Evolutionary conservation across 2,113 vertebrate species (phyloP).

Genomic region (Oncorhynchus keta): DNA sequence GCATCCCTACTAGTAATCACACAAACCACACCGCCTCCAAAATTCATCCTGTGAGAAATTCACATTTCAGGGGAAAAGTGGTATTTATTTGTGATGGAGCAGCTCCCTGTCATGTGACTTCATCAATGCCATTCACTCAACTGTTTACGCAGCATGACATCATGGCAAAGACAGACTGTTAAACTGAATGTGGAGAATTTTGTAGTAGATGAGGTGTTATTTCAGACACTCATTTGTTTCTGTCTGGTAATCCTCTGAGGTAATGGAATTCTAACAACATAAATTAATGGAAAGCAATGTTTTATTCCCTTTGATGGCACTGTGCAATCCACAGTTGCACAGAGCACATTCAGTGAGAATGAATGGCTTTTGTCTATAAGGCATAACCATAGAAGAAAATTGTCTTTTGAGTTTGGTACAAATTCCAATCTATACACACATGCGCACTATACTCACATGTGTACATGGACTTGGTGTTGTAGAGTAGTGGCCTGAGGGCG

Average conservation of each 20-base stretch:
- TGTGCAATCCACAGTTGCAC: background rate
- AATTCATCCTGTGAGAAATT: no score
- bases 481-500: no score
- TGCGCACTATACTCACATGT: no score
- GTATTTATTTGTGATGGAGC: no score
- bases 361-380: background rate
- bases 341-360: background rate
- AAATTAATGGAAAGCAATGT: background rate
- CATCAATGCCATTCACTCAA: background rate
- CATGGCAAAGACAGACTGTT: no score
- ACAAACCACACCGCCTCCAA: no score
- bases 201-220: background rate
- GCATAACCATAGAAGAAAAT: background rate
- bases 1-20: no score
- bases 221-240: background rate
- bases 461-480: no score
- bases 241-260: background rate
- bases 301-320: background rate
- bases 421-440: no score
- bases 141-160: background rate
- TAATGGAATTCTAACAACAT: background rate
- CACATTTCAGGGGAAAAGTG: no score
- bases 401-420: background rate
- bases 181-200: background rate
- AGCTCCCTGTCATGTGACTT: background rate